These are phyloP conservation scores for Dendrolimus kikuchii DNA, from an alignment of 1,140 invertebrate species.

Conservation along the genomic window DNA sequence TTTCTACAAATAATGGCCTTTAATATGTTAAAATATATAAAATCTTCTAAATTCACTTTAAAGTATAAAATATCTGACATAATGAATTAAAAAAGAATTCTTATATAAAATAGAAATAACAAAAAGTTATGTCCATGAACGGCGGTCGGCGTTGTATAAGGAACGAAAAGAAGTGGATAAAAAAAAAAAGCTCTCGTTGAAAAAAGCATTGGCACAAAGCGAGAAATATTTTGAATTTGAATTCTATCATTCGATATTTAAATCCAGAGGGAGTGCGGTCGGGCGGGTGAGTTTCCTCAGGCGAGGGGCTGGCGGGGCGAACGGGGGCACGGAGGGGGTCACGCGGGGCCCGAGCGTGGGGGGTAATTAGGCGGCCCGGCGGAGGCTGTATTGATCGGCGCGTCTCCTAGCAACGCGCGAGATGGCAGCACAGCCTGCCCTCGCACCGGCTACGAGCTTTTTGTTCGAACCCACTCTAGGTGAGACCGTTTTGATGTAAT, in stretches of 20 bases:
- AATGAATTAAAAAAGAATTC: too few species aligned
- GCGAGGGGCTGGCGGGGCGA: constrained; percentile 29
- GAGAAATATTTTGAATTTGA: constrained; percentile 63
- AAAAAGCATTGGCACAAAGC: constrained; percentile 54
- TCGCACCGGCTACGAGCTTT: constrained; percentile 45
- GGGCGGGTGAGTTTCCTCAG: constrained; percentile 26
- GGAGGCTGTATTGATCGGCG: constrained; percentile 67
- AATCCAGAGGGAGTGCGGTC: constrained; percentile 49
- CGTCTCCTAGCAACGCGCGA: constrained; percentile 67
- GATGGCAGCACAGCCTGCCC: constrained; percentile 58
- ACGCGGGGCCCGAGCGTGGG: constrained; percentile 15
- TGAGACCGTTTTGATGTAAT: constrained; percentile 64
- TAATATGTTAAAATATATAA: too few species aligned
- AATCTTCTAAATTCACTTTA: too few species aligned
- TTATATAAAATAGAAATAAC: too few species aligned
- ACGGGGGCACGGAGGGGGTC: constrained; percentile 11
- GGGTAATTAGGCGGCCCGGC: constrained; percentile 68
- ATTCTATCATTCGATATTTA: constrained; percentile 71
- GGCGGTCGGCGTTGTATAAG: not conserved
- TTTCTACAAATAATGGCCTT: too few species aligned
- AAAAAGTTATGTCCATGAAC: too few species aligned
- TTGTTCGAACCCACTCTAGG: constrained; percentile 56
- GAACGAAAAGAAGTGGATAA: constrained; percentile 12
- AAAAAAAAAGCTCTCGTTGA: constrained; percentile 28
- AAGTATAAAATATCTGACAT: too few species aligned